phyloP scores from a whole-genome alignment of 35 echinoderm and acorn worm species.

The Diadema setosum region DNA sequence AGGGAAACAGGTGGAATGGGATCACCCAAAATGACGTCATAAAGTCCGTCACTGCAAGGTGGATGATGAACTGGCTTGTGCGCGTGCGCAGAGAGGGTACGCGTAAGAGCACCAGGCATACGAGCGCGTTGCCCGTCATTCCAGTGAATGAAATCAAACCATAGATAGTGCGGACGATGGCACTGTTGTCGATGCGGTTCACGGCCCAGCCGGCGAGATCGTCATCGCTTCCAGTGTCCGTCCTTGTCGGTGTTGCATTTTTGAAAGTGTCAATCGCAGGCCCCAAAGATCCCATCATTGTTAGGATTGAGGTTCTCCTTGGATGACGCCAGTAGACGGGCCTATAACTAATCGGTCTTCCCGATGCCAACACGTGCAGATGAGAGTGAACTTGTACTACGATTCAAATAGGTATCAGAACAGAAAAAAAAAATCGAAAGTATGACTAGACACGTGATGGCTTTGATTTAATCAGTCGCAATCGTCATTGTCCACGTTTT shows the following conservation, averaged over 20 bases:
- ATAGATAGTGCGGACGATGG: background rate
- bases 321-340: background rate
- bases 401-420: no score
- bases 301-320: background rate
- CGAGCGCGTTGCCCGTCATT: constrained; percentile 37
- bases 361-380: no score
- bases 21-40: constrained; percentile 53
- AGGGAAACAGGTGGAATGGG: constrained; percentile 68
- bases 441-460: no score
- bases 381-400: no score
- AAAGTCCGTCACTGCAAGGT: constrained; percentile 53
- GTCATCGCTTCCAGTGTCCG: background rate
- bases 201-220: constrained; percentile 38
- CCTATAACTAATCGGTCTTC: background rate
- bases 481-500: no score
- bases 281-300: background rate
- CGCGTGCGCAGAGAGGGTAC: constrained; percentile 46
- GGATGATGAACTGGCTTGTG: constrained; percentile 65
- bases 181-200: constrained; percentile 17
- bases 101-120: constrained; percentile 51
- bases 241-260: background rate
- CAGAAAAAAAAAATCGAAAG: no score
- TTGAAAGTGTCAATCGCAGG: background rate
- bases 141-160: constrained; percentile 40
- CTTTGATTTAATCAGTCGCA: no score